Percentiles rank a stretch among this genome's conserved stretches.
phyloP scores from a whole-genome alignment of 1,140 invertebrate species.

The Drosophila repletoides region DNA sequence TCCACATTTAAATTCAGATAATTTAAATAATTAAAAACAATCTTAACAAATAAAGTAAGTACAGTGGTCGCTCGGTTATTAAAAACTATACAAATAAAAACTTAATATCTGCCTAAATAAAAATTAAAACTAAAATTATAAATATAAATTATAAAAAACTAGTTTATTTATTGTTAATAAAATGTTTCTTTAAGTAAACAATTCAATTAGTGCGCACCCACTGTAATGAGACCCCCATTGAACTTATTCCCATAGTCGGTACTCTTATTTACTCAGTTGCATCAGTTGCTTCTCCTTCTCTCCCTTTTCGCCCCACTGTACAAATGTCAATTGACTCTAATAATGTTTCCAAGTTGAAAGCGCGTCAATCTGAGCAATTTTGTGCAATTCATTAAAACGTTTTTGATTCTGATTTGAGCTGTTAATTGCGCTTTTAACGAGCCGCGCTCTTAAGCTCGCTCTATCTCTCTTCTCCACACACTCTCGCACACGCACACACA shows the following conservation, averaged over 20 bases:
- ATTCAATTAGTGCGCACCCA: no score
- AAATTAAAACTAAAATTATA: no score
- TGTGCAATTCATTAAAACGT: constrained; percentile 76
- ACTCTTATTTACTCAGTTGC: not conserved
- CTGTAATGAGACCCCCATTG: no score
- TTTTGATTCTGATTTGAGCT: constrained; percentile 69
- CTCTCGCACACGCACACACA: constrained; percentile 1
- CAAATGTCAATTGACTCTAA: constrained; percentile 38
- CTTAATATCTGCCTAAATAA: no score
- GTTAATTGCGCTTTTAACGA: constrained; percentile 77
- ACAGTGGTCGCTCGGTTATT: no score
- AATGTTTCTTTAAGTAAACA: no score
- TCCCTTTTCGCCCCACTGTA: constrained; percentile 14
- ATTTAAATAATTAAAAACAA: no score
- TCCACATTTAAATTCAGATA: no score
- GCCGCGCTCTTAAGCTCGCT: constrained; percentile 16
- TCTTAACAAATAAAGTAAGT: no score
- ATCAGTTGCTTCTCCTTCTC: not conserved
- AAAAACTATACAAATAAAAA: no score
- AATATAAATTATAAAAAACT: no score
- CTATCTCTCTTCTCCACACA: constrained; percentile 10
- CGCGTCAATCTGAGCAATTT: constrained; percentile 68
- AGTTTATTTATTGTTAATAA: no score
- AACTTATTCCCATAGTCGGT: constrained; percentile 5
- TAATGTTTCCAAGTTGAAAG: constrained; percentile 41